Conservation (phyloP, 2,888 invertebrate species). For the Halictus quadricinctus region DNA sequence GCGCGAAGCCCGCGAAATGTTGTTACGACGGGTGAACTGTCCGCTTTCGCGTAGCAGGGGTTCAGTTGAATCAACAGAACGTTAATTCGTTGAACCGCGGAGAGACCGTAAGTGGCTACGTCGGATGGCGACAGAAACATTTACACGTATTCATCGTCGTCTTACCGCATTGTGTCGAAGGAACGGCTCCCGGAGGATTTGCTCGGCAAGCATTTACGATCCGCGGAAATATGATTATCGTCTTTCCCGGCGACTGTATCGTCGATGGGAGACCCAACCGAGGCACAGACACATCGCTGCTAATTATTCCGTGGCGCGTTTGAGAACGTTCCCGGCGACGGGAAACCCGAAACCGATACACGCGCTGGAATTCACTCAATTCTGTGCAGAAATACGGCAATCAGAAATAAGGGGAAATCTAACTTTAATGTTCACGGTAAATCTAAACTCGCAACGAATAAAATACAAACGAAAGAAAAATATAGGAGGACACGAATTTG, state of each 20-base stretch:
- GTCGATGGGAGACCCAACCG: not conserved
- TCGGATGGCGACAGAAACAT: slow-evolving; percentile 2
- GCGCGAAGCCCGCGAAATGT: slow-evolving; percentile 29
- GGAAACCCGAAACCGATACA: not conserved
- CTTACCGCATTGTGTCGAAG: slow-evolving; percentile 7
- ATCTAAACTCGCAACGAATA: no score
- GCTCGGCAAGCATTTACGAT: slow-evolving; percentile 1
- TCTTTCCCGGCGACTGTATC: not conserved
- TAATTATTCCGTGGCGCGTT: not conserved
- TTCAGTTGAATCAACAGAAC: slow-evolving; percentile 17
- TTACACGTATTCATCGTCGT: slow-evolving; percentile 3
- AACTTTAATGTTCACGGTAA: no score
- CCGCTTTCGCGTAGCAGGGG: slow-evolving; percentile 1
- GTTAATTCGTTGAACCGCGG: slow-evolving; percentile 13
- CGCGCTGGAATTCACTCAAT: not conserved
- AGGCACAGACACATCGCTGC: not conserved
- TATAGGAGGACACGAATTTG: no score
- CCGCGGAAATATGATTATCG: slow-evolving; percentile 11
- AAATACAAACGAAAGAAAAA: no score
- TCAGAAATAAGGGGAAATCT: no score
- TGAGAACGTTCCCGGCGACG: not conserved
- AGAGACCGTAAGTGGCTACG: slow-evolving; percentile 1
- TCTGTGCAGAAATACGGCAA: not conserved
- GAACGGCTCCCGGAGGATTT: slow-evolving; percentile 9
- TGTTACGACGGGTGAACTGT: slow-evolving; percentile 31